phyloP scores from a whole-genome alignment of 1,140 invertebrate species.

The Hyles vespertilio region DNA sequence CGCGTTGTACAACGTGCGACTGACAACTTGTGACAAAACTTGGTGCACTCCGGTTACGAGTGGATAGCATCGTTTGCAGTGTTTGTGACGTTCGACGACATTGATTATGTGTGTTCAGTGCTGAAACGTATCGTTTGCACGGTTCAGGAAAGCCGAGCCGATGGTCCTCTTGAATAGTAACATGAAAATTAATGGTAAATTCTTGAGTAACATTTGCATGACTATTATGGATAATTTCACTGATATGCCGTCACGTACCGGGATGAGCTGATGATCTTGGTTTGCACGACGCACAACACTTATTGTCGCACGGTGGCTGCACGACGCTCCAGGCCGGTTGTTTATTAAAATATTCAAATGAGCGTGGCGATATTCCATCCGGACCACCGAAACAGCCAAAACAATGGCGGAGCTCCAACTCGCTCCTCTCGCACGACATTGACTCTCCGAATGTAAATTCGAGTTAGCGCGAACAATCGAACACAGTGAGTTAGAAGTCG shows the following conservation, averaged over 20 bases:
- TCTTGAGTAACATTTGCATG: slow-evolving; percentile 56
- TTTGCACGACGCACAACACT: slow-evolving; percentile 58
- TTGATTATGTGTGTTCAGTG: slow-evolving; percentile 56
- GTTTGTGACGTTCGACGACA: slow-evolving; percentile 52
- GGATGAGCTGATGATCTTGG: slow-evolving; percentile 64
- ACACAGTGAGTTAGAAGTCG: slow-evolving; percentile 57
- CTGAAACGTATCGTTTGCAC: slow-evolving; percentile 30
- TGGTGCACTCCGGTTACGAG: slow-evolving; percentile 44
- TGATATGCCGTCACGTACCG: slow-evolving; percentile 41
- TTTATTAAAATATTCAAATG: slow-evolving; percentile 45
- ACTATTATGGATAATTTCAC: slow-evolving; percentile 35
- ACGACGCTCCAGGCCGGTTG: slow-evolving; percentile 25
- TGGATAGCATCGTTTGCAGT: slow-evolving; percentile 58
- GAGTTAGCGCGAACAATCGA: slow-evolving; percentile 62
- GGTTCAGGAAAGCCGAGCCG: slow-evolving; percentile 50
- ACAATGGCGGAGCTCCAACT: slow-evolving; percentile 66
- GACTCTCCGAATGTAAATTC: slow-evolving; percentile 66
- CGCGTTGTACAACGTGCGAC: slow-evolving; percentile 27
- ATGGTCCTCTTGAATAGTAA: slow-evolving; percentile 73
- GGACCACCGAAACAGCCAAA: slow-evolving; percentile 62
- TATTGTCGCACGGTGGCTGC: slow-evolving; percentile 19
- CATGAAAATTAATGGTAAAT: slow-evolving; percentile 74
- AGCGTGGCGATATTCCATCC: slow-evolving; percentile 32
- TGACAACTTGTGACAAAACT: slow-evolving; percentile 53
- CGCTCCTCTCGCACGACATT: slow-evolving; percentile 58